Base-by-base conservation (phyloP, 2,888 invertebrate genomes). In the Scaptomyza caliginosa region DNA sequence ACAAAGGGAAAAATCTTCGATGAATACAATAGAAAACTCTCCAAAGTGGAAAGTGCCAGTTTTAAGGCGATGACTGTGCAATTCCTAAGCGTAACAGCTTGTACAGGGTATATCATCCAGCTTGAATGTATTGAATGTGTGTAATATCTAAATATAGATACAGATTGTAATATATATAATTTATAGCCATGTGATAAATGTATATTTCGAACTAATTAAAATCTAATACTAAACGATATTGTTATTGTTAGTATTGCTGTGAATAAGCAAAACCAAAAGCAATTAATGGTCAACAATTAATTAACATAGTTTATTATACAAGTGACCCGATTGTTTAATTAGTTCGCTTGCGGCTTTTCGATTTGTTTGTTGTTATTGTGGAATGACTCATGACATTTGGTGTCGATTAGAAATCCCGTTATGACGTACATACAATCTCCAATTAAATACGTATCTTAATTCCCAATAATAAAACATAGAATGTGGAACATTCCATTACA, bases 151-250 rank as follows among this genome's bases (percentile, higher is more conserved):
- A n/a, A n/a, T n/a, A n/a, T n/a, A n/a, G n/a, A n/a, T n/a, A n/a
- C n/a, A n/a, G n/a, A n/a, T n/a, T n/a, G n/a, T n/a, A n/a, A n/a
- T n/a, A n/a, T n/a, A n/a, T n/a, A n/a, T n/a, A n/a, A n/a, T n/a
- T n/a, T n/a, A n/a, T n/a, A n/a, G n/a, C n/a, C 23, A 39, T 56
- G 36, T 43, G 38, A 65, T 65, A n/a, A n/a, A n/a, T n/a, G n/a
- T n/a, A n/a, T n/a, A n/a, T n/a, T n/a, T n/a, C n/a, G n/a, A 57
- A 34, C 46, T 54, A 66, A 72, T 71, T 65, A 54, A 56, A 42
- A 7, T 32, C 32, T n/a, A 36, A 56, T 23, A 54, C 54, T 58
- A 6, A 2, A 0, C 13, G 13, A n/a, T 19, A 46, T 32, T 21
- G 32, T 10, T 30, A 10, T 30, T 32, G 10, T 51, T n/a, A n/a